phyloP scores from a whole-genome alignment of 2,888 invertebrate genomes.

The Latrodectus elegans region DNA sequence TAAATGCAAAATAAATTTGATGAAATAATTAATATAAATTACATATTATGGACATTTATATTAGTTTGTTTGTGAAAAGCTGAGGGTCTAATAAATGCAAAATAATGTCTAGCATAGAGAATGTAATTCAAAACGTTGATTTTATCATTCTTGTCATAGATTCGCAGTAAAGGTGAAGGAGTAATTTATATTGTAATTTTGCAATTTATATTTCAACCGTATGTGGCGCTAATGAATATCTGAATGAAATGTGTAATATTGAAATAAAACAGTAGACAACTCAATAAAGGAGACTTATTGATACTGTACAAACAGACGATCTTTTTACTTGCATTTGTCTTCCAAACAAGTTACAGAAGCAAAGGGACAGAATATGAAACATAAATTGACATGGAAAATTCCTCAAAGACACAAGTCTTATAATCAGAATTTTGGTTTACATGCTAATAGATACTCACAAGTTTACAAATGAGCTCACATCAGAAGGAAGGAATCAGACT shows the following conservation, averaged over 20 bases:
- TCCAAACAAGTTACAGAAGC: conserved; percentile 67
- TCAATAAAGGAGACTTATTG: conserved; percentile 27
- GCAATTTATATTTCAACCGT: neutral
- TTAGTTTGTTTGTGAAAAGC: no score
- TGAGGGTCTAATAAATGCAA: no score
- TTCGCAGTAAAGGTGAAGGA: neutral
- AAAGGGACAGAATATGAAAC: conserved; percentile 55
- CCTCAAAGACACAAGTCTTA: conserved; percentile 56
- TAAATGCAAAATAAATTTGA: no score
- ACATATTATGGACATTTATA: no score
- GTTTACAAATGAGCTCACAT: conserved; percentile 68
- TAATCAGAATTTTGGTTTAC: conserved; percentile 51
- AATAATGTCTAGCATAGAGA: no score
- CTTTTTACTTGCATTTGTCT: conserved; percentile 66
- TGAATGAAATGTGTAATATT: neutral
- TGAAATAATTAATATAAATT: no score
- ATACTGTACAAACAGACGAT: conserved; percentile 65
- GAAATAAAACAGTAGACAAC: conserved; percentile 12
- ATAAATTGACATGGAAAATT: conserved; percentile 59
- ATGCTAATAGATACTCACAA: conserved; percentile 63
- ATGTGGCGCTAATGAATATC: neutral
- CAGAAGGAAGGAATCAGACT: conserved; percentile 20
- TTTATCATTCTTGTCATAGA: neutral
- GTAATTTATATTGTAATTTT: neutral
- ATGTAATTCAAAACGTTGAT: no score